Evolutionary conservation across 2,113 vertebrate species (phyloP).

Genomic region (Pipa parva): DNA sequence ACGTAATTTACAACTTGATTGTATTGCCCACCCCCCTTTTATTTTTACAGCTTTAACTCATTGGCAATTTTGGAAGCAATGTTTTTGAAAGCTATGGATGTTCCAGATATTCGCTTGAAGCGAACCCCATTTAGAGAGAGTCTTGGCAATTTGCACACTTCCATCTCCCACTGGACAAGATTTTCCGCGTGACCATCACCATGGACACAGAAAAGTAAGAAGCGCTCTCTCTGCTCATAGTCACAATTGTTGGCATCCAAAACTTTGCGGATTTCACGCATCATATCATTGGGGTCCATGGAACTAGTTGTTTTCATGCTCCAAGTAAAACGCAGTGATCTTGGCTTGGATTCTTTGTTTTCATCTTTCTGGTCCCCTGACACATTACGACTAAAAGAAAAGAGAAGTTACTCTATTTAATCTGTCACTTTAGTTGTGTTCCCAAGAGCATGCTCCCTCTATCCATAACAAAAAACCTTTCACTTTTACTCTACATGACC

Average conservation of each 20-base stretch:
- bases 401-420: constrained; percentile 32
- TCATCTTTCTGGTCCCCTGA: constrained; percentile 94
- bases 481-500: too few relatives aligned
- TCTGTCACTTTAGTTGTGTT: background rate
- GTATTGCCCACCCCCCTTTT: constrained; percentile 47
- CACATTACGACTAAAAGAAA: constrained; percentile 87
- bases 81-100: constrained; percentile 98
- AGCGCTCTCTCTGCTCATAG: constrained; percentile 93
- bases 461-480: too few relatives aligned
- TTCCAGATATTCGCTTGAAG: constrained; percentile 97
- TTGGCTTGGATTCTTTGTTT: constrained; percentile 89
- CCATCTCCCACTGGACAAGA: constrained; percentile 98
- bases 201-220: constrained; percentile 93
- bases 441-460: background rate
- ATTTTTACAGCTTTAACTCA: constrained; percentile 96
- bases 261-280: constrained; percentile 95
- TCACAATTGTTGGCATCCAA: constrained; percentile 96
- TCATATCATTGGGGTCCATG: constrained; percentile 94
- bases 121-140: constrained; percentile 97
- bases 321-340: constrained; percentile 96
- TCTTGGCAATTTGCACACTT: constrained; percentile 97
- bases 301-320: constrained; percentile 99
- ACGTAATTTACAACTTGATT: constrained; percentile 90
- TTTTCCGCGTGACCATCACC: constrained; percentile 86
- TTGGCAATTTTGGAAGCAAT: constrained; percentile 99